Conservation (phyloP, 2,797 vertebrate species). For the Eulemur albifrons region DNA sequence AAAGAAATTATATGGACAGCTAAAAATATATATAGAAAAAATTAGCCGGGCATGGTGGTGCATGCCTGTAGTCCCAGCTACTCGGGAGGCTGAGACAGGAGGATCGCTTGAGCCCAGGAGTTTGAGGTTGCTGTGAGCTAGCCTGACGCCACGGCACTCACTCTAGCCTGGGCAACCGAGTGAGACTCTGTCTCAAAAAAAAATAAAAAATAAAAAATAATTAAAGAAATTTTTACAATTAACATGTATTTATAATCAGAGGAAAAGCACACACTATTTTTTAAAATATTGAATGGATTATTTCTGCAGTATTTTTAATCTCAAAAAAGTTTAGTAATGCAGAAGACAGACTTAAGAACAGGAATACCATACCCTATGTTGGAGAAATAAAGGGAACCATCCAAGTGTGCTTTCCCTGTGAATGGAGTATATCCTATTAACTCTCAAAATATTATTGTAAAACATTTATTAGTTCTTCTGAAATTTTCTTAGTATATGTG, state of each 20-base stretch:
- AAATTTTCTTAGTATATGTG: background rate
- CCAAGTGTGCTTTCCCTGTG: background rate
- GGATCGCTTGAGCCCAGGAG: background rate
- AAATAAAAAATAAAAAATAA: constrained; percentile 4
- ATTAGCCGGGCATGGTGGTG: too few relatives aligned
- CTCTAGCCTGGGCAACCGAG: too few relatives aligned
- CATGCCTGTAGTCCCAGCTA: too few relatives aligned
- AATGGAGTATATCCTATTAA: background rate
- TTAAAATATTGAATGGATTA: background rate
- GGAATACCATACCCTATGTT: background rate
- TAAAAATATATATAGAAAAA: too few relatives aligned
- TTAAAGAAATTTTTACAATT: background rate
- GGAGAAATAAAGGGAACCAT: background rate
- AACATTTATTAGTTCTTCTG: background rate
- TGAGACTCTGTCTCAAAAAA: background rate
- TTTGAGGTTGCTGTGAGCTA: too few relatives aligned
- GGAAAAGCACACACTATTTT: background rate
- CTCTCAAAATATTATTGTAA: background rate
- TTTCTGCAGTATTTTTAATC: background rate
- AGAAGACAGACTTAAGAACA: background rate
- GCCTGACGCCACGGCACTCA: too few relatives aligned
- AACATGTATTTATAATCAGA: background rate
- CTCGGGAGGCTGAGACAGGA: too few relatives aligned
- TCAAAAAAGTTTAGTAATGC: background rate
- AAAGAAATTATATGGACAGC: too few relatives aligned